Conservation (phyloP, 2,113 vertebrate species). For the Candoia aspera region DNA sequence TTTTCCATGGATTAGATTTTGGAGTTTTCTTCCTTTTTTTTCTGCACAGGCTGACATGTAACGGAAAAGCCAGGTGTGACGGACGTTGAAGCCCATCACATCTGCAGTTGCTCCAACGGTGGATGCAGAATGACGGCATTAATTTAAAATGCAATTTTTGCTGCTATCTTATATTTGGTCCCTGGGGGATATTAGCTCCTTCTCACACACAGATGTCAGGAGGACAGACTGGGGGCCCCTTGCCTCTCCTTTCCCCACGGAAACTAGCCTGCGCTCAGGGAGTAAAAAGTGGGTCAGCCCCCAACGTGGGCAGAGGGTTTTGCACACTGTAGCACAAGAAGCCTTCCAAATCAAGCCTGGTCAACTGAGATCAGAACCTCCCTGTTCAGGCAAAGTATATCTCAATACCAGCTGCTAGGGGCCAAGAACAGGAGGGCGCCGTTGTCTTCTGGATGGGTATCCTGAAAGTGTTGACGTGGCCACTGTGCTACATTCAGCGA, state of each 20-base stretch:
- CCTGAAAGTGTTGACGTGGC: not conserved
- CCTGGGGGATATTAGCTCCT: not conserved
- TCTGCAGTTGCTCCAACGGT: not conserved
- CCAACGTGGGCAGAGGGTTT: not conserved
- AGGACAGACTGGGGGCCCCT: not conserved
- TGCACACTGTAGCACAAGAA: not conserved
- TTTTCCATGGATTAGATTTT: not conserved
- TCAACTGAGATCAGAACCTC: not conserved
- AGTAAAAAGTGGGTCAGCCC: not conserved
- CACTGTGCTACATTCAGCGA: not conserved
- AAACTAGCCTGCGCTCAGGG: not conserved
- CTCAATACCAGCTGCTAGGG: not conserved
- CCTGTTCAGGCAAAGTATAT: not conserved
- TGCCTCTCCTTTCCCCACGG: not conserved
- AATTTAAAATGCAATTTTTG: not conserved
- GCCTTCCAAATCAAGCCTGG: not conserved
- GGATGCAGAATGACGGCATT: not conserved
- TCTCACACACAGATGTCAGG: not conserved
- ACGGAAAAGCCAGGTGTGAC: not conserved
- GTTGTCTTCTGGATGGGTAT: not conserved
- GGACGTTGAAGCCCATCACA: not conserved
- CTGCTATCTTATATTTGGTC: not conserved
- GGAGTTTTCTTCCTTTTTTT: accelerated
- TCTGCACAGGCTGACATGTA: not conserved
- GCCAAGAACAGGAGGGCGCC: not conserved